phyloP scores from a whole-genome alignment of 2,113 vertebrate genomes.

The Phocoena sinus region DNA sequence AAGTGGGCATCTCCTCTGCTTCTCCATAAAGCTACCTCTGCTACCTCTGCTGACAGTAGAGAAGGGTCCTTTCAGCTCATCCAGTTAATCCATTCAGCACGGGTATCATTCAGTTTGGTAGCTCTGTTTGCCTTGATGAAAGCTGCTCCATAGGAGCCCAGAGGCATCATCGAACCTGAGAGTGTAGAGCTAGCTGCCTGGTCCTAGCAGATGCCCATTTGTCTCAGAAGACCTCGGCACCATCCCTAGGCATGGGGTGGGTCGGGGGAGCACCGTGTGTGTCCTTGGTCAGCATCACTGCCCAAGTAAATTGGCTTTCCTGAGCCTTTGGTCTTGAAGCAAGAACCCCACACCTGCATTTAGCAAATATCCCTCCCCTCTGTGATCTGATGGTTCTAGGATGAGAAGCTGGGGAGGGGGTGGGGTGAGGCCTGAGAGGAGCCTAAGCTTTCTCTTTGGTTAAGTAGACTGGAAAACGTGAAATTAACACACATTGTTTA shows the following conservation, averaged over 20 bases:
- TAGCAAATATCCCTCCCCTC: not conserved
- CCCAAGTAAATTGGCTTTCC: not conserved
- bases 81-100: not conserved
- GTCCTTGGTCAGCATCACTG: not conserved
- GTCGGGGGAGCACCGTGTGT: too few species aligned
- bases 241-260: not conserved
- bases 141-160: not conserved
- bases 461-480: slow-evolving; percentile 74
- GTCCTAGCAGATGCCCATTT: not conserved
- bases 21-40: not conserved
- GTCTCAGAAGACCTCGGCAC: not conserved
- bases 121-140: not conserved
- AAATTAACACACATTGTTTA: slow-evolving; percentile 79
- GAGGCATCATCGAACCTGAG: not conserved
- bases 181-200: not conserved
- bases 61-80: not conserved
- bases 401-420: not conserved
- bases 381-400: not conserved
- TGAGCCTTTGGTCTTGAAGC: not conserved
- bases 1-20: not conserved
- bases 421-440: slow-evolving; percentile 37
- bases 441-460: slow-evolving; percentile 60
- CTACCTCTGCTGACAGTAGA: not conserved
- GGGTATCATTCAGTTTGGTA: not conserved
- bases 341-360: not conserved